Evolutionary conservation across 2,113 vertebrate genomes (phyloP).

Genomic region (Clupea harengus): DNA sequence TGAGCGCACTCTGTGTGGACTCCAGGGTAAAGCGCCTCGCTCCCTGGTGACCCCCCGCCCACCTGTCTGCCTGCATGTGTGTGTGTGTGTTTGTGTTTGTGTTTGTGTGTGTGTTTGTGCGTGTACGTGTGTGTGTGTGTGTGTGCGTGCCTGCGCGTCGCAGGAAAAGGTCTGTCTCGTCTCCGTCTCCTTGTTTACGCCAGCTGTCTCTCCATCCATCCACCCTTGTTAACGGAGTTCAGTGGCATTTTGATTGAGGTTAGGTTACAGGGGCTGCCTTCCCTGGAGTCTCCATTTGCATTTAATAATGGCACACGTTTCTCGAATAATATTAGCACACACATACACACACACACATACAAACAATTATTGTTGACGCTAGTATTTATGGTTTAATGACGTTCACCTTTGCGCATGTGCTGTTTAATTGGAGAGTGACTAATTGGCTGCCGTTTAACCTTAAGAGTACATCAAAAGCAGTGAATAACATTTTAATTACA

Average conservation of each 20-base stretch:
- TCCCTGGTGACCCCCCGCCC: too few relatives aligned
- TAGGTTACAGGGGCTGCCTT: constrained; percentile 8
- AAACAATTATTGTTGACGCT: constrained; percentile 40
- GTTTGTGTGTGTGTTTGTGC: not conserved
- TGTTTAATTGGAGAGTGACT: constrained; percentile 43
- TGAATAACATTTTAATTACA: constrained; percentile 52
- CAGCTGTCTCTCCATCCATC: not conserved
- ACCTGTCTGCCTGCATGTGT: not conserved
- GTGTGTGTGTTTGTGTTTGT: not conserved
- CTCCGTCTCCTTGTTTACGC: not conserved
- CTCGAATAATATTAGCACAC: constrained; percentile 10
- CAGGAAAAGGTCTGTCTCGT: not conserved
- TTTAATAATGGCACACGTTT: constrained; percentile 34
- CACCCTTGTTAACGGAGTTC: constrained; percentile 40
- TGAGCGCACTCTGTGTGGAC: too few relatives aligned
- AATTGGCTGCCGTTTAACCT: constrained; percentile 51
- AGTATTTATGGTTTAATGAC: constrained; percentile 50
- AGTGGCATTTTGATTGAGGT: constrained; percentile 40
- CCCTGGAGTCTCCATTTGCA: constrained; percentile 37
- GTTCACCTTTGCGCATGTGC: constrained; percentile 49
- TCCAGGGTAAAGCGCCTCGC: too few relatives aligned
- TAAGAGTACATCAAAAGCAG: constrained; percentile 51
- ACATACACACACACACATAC: constrained; percentile 7
- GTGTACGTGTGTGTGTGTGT: not conserved
- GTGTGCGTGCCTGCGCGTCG: not conserved